Evolutionary conservation across 2,888 invertebrate genomes (phyloP).

Genomic region (Acleris literana): DNA sequence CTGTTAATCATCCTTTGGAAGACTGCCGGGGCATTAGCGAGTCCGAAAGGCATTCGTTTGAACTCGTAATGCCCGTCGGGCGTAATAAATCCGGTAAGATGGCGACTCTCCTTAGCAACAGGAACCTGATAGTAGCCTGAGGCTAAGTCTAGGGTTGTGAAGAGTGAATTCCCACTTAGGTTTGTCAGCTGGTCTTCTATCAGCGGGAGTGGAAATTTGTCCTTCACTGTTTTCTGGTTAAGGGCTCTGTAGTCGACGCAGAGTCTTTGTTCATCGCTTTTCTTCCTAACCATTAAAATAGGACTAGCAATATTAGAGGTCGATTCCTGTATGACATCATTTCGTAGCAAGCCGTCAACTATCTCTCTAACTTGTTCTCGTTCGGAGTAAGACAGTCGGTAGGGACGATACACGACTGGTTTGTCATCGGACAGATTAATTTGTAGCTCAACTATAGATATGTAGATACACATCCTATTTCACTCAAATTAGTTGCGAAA

Average conservation of each 20-base stretch:
- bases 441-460: not conserved
- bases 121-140: too few species aligned
- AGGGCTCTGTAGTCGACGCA: constrained; percentile 4
- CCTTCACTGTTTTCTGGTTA: constrained; percentile 3
- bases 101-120: too few species aligned
- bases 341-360: not conserved
- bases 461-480: not conserved
- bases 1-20: too few species aligned
- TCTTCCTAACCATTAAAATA: constrained; percentile 8
- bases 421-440: not conserved
- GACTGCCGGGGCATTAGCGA: too few species aligned
- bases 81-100: too few species aligned
- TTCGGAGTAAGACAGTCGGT: not conserved
- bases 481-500: not conserved
- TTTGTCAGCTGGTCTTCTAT: constrained; percentile 6
- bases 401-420: not conserved
- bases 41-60: too few species aligned
- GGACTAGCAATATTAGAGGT: not conserved
- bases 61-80: too few species aligned
- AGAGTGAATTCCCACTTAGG: constrained; percentile 5
- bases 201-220: constrained; percentile 1
- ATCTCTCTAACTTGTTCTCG: not conserved
- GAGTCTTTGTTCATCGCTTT: not conserved
- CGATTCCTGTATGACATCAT: constrained; percentile 3
- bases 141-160: constrained; percentile 1